Conservation (phyloP, 2,797 vertebrate genomes). For the Falco columbarius region DNA sequence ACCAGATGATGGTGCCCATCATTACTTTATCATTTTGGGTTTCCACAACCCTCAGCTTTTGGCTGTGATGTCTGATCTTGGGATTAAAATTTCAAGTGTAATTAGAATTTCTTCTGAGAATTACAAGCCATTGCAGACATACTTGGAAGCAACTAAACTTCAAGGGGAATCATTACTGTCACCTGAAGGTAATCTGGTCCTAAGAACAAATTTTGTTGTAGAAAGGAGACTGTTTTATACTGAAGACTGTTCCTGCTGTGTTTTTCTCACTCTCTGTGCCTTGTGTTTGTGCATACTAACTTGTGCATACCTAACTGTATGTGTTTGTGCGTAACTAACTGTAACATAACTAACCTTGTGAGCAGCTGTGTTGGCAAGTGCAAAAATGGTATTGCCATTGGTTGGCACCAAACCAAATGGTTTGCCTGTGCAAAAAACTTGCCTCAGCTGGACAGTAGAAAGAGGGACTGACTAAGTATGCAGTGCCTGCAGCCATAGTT, state of each 20-base stretch:
- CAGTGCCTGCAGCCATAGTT: background rate
- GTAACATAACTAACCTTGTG: background rate
- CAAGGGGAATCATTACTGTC: conserved; percentile 14
- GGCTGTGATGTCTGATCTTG: conserved; percentile 80
- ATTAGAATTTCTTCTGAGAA: conserved; percentile 84
- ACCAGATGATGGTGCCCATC: conserved; percentile 90
- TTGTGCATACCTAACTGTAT: too few relatives aligned
- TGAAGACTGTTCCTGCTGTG: background rate
- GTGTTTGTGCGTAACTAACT: too few relatives aligned
- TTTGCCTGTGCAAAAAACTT: background rate
- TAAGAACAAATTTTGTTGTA: background rate
- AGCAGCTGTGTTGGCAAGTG: background rate
- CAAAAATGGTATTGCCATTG: background rate
- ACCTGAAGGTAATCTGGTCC: conserved; percentile 71
- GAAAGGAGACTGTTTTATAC: background rate
- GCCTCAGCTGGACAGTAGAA: background rate
- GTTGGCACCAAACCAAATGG: background rate
- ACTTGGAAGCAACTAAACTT: conserved; percentile 59
- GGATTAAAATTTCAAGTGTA: conserved; percentile 85
- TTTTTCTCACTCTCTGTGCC: background rate
- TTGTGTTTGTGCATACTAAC: background rate
- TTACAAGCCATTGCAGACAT: conserved; percentile 66
- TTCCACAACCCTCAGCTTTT: conserved; percentile 86
- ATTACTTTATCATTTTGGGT: conserved; percentile 88
- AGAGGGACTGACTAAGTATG: background rate